Base-by-base conservation (phyloP, 2,888 invertebrate genomes). In the Archaeoteleia sp. region DNA sequence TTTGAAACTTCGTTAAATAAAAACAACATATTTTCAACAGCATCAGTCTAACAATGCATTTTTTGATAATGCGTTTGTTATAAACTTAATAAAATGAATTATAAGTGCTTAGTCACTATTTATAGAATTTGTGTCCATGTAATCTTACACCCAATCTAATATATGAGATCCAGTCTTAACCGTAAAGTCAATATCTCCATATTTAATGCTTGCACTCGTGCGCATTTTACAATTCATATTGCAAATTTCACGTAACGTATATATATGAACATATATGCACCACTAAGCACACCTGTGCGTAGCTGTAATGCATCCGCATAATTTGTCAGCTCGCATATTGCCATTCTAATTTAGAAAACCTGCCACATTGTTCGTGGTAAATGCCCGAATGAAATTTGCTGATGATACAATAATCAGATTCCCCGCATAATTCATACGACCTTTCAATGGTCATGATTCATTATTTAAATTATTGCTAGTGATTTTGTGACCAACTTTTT, bases 321-420 rank as follows among this genome's bases (percentile, higher is more conserved):
- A 73, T 71, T 70, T 73, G 69, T 73, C 71, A 62, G 66, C 67
- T 67, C 49, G 70, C 68, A 69, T 71, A 71, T 73, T 71, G 72
- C 72, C 67, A 72, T 57, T 73, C 67, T 66, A 73, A 71, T 71
- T 70, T 60, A 40, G 57, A 51, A 63, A 66, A 61, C 49, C 51
- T 65, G 43, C 55, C 57, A 51, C 60, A 54, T 60, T 60, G 60
- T 67, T 54, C 45, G 20, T 13, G 43, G 29, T 35, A 48, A 66
- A 48, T 32, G 55, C 55, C 45, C 35, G 40, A 61, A 61, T 57
- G 49, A 55, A 67, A 67, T 51, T 55, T 51, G 27, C 67, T 67
- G 60, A 67, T 61, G 61, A 23, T 45, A 35, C 49, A 60, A 67
- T 67, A 67, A 67, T 67, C 55, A 54, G 54, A 67, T 48, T 39